Base-by-base conservation (phyloP, 1,140 invertebrate genomes). In the Amyelois transitella region DNA sequence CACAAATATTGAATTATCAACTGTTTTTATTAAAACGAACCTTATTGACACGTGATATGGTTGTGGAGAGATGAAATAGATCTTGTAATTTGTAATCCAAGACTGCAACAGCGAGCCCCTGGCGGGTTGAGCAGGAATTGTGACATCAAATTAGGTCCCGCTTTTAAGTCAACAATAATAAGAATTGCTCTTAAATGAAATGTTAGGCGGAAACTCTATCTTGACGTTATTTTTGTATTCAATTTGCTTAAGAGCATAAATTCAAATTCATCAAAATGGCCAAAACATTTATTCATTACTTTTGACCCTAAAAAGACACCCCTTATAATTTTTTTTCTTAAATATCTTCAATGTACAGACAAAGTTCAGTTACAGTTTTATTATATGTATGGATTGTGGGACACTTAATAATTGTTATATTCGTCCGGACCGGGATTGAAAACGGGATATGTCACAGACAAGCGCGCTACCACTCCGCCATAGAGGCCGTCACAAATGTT, bases 91-190 rank as follows among this genome's bases (percentile, higher is more conserved):
- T 71, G 68, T 77, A 80, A 82, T 78, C 79, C 75, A n/a, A n/a
- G 66, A 77, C 75, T 75, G 78, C 75, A 77, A 80, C 77, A 77
- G 67, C 77, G 74, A 80, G 75, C 77, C 69, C 60, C 65, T 51
- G 70, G 67, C 66, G 64, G 58, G 60, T 68, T 56, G 62, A 63
- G 67, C 58, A 69, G 76, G 76, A 79, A 81, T 81, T 80, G 80
- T 76, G 55, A 75, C 72, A 78, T 80, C 69, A 77, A 80, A 81
- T 84, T 84, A 84, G 71, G 74, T 80, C 62, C 60, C 64, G 67
- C 58, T 69, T 72, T 72, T 72, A 69, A 68, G 62, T 70, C 65
- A 64, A 64, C 72, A 66, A 74, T 70, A 73, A 76, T 76, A 78
- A 74, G 64, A 73, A 69, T 58, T 47, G 66, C 60, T 69, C 51